Evolutionary conservation across 2,888 invertebrate species (phyloP).

Genomic region (Lycia hirtaria): DNA sequence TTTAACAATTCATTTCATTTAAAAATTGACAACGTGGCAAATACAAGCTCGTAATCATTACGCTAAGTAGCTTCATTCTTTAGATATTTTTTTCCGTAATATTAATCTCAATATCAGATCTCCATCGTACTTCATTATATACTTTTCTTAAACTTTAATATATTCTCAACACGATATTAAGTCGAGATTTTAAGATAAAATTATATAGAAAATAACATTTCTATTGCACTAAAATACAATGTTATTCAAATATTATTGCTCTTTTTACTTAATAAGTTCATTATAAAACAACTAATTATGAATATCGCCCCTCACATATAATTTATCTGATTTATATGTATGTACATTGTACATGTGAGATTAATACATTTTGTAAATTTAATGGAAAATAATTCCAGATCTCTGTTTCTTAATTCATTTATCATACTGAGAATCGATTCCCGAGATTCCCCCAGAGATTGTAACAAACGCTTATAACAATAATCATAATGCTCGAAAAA

Average conservation of each 20-base stretch:
- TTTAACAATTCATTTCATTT: too few relatives aligned
- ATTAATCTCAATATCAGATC: constrained; percentile 84
- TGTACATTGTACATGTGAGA: constrained; percentile 35
- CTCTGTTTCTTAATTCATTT: constrained; percentile 37
- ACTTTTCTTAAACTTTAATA: constrained; percentile 49
- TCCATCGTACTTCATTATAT: constrained; percentile 64
- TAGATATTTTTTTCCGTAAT: constrained; percentile 50
- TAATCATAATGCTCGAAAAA: constrained; percentile 53
- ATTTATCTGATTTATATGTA: constrained; percentile 17
- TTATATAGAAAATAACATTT: constrained; percentile 75
- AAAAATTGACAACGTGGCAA: constrained; percentile 29
- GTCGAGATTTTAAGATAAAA: constrained; percentile 69
- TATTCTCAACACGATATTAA: constrained; percentile 49
- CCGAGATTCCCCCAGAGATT: constrained; percentile 79
- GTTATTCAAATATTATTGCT: constrained; percentile 74
- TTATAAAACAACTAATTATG: constrained; percentile 52
- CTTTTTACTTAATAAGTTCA: constrained; percentile 62
- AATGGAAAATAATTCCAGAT: constrained; percentile 41
- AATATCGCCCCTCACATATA: constrained; percentile 48
- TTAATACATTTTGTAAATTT: constrained; percentile 31
- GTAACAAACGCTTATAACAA: constrained; percentile 63
- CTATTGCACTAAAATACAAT: constrained; percentile 77
- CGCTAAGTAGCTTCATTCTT: constrained; percentile 25
- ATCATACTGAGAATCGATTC: constrained; percentile 54
- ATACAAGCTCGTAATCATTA: constrained; percentile 27